Conservation (phyloP, 2,797 vertebrate species). For the Coranthus polyacanthus region DNA sequence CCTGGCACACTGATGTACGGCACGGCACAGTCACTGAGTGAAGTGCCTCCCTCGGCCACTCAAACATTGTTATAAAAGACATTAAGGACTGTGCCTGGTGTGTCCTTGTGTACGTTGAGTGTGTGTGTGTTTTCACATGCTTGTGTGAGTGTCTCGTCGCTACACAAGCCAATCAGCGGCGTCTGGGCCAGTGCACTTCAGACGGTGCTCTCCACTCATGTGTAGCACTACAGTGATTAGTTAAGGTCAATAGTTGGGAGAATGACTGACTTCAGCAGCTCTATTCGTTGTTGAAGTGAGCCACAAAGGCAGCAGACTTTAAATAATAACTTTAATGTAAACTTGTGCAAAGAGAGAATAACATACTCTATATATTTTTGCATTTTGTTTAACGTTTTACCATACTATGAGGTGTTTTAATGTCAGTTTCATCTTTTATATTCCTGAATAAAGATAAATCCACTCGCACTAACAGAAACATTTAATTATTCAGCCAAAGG, state of each 20-base stretch:
- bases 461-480: no score
- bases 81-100: constrained; percentile 43
- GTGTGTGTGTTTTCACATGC: constrained; percentile 21
- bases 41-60: constrained; percentile 63
- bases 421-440: no score
- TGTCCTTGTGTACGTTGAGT: constrained; percentile 9
- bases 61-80: constrained; percentile 53
- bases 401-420: no score
- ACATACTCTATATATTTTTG: background rate
- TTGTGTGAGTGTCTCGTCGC: constrained; percentile 39
- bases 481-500: no score
- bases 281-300: constrained; percentile 48
- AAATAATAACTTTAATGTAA: background rate
- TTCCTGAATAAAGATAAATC: no score
- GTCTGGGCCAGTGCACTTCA: constrained; percentile 74
- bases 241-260: constrained; percentile 71
- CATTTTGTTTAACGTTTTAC: no score
- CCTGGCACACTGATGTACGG: constrained; percentile 30
- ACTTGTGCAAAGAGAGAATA: constrained; percentile 1
- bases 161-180: constrained; percentile 66
- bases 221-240: constrained; percentile 79
- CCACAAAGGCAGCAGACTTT: constrained; percentile 19
- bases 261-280: constrained; percentile 60
- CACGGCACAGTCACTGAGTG: constrained; percentile 37
- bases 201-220: constrained; percentile 60